phyloP scores from a whole-genome alignment of 2,888 invertebrate genomes.

The Calameuta filiformis region DNA sequence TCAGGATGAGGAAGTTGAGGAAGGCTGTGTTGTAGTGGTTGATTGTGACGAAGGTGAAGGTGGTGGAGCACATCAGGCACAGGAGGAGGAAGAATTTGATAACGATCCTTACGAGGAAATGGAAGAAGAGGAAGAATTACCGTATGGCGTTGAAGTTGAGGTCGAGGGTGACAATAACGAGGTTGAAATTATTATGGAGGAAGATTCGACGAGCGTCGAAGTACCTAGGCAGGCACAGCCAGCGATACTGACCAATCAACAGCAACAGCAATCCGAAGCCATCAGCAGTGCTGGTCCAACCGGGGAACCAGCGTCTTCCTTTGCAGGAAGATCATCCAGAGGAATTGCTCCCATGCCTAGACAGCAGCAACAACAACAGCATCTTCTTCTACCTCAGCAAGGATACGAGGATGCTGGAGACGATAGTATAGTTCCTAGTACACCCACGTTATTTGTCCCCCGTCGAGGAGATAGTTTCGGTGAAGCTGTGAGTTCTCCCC shows the following conservation, averaged over 20 bases:
- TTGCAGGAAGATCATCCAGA: conserved; percentile 59
- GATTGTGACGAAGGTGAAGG: conserved; percentile 83
- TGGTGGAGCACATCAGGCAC: conserved; percentile 64
- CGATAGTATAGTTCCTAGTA: conserved; percentile 88
- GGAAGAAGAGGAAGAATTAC: conserved; percentile 62
- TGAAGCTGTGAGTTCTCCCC: conserved; percentile 92
- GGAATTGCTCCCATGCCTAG: conserved; percentile 69
- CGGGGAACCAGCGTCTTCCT: conserved; percentile 59
- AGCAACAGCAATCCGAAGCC: conserved; percentile 75
- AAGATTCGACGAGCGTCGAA: conserved; percentile 69
- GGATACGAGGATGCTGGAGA: conserved; percentile 76
- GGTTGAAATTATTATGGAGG: conserved; percentile 73
- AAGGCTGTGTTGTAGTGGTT: conserved; percentile 81
- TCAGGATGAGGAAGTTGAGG: conserved; percentile 74
- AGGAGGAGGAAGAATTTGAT: conserved; percentile 67
- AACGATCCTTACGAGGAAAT: conserved; percentile 67
- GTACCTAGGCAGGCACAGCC: conserved; percentile 71
- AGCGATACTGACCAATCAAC: conserved; percentile 67
- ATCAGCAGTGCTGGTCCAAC: conserved; percentile 75
- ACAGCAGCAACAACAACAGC: conserved; percentile 67
- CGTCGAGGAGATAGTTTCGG: conserved; percentile 88
- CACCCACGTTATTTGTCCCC: conserved; percentile 87
- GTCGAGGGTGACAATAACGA: conserved; percentile 73
- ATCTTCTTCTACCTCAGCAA: conserved; percentile 68
- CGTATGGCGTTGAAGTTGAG: conserved; percentile 61